These are phyloP conservation scores for Telenomus remus DNA, from an alignment of 1,140 invertebrate genomes.

Conservation along the genomic window DNA sequence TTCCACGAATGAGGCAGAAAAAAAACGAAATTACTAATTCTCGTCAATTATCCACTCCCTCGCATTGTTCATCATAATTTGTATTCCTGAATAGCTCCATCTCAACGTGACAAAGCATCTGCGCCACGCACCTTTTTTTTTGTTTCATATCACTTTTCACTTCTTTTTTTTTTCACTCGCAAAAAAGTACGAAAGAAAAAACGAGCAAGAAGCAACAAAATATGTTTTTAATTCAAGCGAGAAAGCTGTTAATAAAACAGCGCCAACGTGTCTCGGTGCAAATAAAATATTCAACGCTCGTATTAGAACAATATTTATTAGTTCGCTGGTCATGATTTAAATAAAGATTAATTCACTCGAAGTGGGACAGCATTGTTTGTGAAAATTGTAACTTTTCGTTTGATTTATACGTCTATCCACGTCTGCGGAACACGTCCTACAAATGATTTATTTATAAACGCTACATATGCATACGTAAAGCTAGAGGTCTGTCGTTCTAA, in stretches of 20 bases:
- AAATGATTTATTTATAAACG: constrained; percentile 33
- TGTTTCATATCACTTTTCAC: too few species aligned
- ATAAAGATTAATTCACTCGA: constrained; percentile 16
- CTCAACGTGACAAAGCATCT: background rate
- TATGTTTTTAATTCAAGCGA: too few species aligned
- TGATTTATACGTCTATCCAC: constrained; percentile 25
- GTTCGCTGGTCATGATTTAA: background rate
- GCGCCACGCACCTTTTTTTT: too few species aligned
- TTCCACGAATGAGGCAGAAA: constrained; percentile 1
- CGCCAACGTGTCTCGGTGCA: too few species aligned
- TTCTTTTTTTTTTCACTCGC: too few species aligned
- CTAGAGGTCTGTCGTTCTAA: constrained; percentile 23
- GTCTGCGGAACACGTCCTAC: constrained; percentile 11
- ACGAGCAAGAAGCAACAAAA: too few species aligned
- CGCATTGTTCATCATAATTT: constrained; percentile 9
- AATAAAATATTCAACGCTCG: background rate
- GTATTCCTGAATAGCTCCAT: background rate
- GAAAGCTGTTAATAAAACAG: background rate
- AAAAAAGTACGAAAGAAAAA: too few species aligned
- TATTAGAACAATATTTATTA: background rate
- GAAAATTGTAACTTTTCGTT: constrained; percentile 23
- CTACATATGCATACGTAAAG: constrained; percentile 3
- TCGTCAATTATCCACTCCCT: background rate
- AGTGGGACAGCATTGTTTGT: constrained; percentile 4
- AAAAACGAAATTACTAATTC: constrained; percentile 8